Percentiles rank a stretch among this genome's conserved stretches.
These are phyloP conservation scores for Dicrurus megarhynchus DNA, from an alignment of 2,113 vertebrate genomes.

Conservation along the genomic window DNA sequence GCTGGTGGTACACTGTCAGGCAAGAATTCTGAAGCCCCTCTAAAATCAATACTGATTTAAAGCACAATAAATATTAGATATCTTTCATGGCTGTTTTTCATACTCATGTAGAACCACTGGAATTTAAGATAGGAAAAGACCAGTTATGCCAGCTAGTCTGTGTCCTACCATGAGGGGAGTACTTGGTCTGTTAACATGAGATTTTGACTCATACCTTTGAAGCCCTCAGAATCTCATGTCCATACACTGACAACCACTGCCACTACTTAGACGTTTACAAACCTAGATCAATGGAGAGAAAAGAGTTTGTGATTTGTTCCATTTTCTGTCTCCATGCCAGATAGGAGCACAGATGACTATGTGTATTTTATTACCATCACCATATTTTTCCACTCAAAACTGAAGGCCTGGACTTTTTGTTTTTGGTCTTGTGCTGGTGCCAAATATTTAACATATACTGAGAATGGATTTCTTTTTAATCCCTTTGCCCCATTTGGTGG, in stretches of 20 bases:
- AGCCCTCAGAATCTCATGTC: not conserved
- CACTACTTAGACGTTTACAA: not conserved
- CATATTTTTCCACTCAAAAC: not conserved
- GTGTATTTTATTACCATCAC: not conserved
- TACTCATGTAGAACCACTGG: not conserved
- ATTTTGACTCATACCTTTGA: not conserved
- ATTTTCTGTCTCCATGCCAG: not conserved
- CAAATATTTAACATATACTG: not conserved
- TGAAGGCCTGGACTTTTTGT: not conserved
- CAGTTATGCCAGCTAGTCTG: not conserved
- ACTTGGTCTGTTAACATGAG: not conserved
- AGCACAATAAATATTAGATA: not conserved
- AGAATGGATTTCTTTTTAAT: not conserved
- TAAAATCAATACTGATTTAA: not conserved
- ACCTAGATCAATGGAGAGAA: not conserved
- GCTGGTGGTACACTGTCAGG: not conserved
- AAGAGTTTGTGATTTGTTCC: not conserved
- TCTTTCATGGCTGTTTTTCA: not conserved
- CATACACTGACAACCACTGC: not conserved
- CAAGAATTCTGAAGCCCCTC: not conserved
- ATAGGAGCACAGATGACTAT: not conserved
- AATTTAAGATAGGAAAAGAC: not conserved
- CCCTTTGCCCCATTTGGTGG: not conserved
- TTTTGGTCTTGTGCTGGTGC: not conserved
- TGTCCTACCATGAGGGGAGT: not conserved